Conservation (phyloP, 2,888 invertebrate species). For the Thumatha senex region DNA sequence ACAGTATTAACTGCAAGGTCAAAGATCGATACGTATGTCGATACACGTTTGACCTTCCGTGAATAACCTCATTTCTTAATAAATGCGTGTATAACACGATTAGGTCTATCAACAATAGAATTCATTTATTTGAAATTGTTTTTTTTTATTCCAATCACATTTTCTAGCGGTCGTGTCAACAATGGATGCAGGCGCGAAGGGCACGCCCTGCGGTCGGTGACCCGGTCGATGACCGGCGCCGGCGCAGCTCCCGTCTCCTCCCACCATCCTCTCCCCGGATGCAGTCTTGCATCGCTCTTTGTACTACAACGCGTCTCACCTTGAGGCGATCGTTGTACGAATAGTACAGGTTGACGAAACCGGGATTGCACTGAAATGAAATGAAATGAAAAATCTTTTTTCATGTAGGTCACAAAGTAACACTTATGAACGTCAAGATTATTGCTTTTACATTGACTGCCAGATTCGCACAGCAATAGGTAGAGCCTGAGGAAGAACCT, state of each 20-base stretch:
- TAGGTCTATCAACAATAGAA: conserved; percentile 8
- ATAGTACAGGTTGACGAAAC: too few relatives aligned
- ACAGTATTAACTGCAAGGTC: background rate
- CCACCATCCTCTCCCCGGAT: conserved; percentile 6
- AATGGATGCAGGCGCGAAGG: conserved; percentile 42
- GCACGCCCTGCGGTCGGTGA: conserved; percentile 56
- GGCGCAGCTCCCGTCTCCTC: conserved; percentile 40
- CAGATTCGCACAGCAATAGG: too few relatives aligned
- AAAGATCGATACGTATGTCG: conserved; percentile 2
- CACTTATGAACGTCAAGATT: too few relatives aligned
- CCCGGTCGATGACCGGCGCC: conserved; percentile 55
- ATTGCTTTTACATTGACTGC: too few relatives aligned
- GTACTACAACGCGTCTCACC: conserved; percentile 38
- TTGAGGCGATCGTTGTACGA: conserved; percentile 24
- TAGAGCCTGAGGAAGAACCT: too few relatives aligned
- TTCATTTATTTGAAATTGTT: conserved; percentile 10
- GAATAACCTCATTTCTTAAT: background rate
- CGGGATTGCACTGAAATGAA: too few relatives aligned
- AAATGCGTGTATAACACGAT: background rate
- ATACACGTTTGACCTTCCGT: background rate
- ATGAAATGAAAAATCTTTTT: too few relatives aligned
- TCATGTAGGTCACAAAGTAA: too few relatives aligned
- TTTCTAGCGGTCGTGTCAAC: conserved; percentile 32
- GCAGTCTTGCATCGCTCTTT: conserved; percentile 20
- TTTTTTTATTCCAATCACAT: conserved; percentile 17